Evolutionary conservation across 2,888 invertebrate species (phyloP).

Genomic region (Eutolmus rufibarbis): DNA sequence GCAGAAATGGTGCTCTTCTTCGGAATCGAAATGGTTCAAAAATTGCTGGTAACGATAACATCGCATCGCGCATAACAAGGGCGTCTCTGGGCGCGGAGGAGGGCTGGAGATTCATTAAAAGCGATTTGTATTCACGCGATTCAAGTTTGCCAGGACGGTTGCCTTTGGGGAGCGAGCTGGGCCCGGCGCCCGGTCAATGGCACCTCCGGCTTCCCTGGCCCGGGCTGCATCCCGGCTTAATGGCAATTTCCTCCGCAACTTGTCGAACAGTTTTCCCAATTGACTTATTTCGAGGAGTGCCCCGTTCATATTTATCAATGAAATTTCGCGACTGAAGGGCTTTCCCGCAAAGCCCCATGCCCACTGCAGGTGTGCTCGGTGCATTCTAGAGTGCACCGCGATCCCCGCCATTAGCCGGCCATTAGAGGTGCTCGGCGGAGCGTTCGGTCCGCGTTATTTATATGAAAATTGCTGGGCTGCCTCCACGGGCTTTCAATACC

Average conservation of each 20-base stretch:
- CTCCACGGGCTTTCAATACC: neutral
- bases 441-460: neutral
- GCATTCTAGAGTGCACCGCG: neutral
- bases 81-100: neutral
- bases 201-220: neutral
- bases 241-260: slow-evolving; percentile 5
- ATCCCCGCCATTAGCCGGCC: neutral
- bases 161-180: neutral
- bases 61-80: slow-evolving; percentile 16
- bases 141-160: slow-evolving; percentile 3
- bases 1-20: slow-evolving; percentile 5
- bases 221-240: slow-evolving; percentile 2
- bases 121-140: slow-evolving; percentile 29
- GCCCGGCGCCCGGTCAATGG: neutral
- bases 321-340: neutral
- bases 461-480: neutral
- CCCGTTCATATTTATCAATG: slow-evolving; percentile 2
- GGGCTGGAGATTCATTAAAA: slow-evolving; percentile 7
- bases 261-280: slow-evolving; percentile 15
- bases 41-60: slow-evolving; percentile 16
- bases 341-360: neutral
- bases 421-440: neutral
- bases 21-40: slow-evolving; percentile 24
- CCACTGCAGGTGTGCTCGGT: neutral
- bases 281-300: slow-evolving; percentile 8